Evolutionary conservation across 2,888 invertebrate species (phyloP), one percentile per base, ranked within the genome.

Genomic region (Spisula subtruncata): DNA sequence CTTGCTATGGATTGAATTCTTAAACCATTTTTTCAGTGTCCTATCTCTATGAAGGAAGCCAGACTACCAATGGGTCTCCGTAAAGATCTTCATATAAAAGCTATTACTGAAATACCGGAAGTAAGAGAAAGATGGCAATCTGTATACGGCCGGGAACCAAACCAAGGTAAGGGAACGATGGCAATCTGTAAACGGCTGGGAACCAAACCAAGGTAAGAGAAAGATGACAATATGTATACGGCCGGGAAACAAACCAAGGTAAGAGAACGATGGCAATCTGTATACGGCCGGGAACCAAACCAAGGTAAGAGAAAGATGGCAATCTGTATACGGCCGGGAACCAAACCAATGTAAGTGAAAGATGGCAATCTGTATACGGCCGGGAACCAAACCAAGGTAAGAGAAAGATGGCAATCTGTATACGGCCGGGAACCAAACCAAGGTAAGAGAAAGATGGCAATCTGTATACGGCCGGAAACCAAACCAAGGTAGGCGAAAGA

Each of bases 41-140:
- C 96, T 0, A 96, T 96, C 79, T 88, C 93, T 10, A 96, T 96
- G 95, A 75, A 91, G 25, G 97, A 97, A 89, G 96, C 96, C 8
- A 93, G 97, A 35, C 93, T 93, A n/a, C 97, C 97, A 1, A 97
- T 97, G 97, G 97, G 97, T 32, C 93, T 96, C 25, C 93, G 96
- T 46, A 97, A 97, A 90, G 96, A 96, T 89, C 91, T 96, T 25
- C 96, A 96, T 89, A 96, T 96, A 54, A 94, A 94, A 87, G 94
- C 93, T 10, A 95, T 97, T 66, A 94, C 96, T 16, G 95, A 96
- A 85, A 92, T 92, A 75, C 94, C 94, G 0, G 93, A 94, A 18
- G 96, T 97, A 0, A 87, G 94, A 51, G 87, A 94, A 41, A 91
- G 96, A 46, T 97, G 97, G 97, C 83, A 92, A 20, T 92, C 91